Evolutionary conservation across 1,140 invertebrate genomes (phyloP).

Genomic region (Drosophila rhopaloa): DNA sequence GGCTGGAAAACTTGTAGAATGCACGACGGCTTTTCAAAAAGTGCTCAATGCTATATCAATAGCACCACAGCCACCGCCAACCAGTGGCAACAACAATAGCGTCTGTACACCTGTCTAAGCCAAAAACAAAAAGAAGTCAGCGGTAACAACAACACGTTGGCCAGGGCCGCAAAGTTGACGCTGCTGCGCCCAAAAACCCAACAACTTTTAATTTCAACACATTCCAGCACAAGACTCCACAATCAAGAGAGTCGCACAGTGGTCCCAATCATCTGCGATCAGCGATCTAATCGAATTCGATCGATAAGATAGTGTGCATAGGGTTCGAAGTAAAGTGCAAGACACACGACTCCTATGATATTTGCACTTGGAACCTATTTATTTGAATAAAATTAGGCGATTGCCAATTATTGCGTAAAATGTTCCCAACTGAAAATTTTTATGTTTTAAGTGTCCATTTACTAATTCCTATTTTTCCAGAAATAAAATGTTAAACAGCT

Average conservation of each 20-base stretch:
- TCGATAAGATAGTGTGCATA: background rate
- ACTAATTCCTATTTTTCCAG: no score
- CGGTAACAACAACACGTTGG: constrained; percentile 44
- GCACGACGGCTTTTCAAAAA: constrained; percentile 79
- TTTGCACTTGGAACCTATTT: no score
- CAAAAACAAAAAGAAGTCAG: constrained; percentile 52
- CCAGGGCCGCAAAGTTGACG: constrained; percentile 57
- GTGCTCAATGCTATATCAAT: constrained; percentile 81
- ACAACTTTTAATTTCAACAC: constrained; percentile 82
- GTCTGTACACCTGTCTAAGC: constrained; percentile 69
- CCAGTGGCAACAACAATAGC: constrained; percentile 41
- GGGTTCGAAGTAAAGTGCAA: background rate
- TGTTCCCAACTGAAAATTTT: no score
- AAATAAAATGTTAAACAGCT: no score
- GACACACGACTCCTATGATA: no score
- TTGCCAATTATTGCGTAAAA: no score
- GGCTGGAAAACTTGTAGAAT: constrained; percentile 77
- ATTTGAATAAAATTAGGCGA: no score
- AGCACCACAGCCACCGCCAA: constrained; percentile 29
- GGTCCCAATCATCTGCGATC: background rate
- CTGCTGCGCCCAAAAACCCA: constrained; percentile 77
- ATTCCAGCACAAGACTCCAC: constrained; percentile 67
- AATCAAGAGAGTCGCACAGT: constrained; percentile 36
- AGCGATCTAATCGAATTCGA: background rate
- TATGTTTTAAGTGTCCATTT: no score